Conservation (phyloP, 2,797 vertebrate genomes). For the Mycteria americana region DNA sequence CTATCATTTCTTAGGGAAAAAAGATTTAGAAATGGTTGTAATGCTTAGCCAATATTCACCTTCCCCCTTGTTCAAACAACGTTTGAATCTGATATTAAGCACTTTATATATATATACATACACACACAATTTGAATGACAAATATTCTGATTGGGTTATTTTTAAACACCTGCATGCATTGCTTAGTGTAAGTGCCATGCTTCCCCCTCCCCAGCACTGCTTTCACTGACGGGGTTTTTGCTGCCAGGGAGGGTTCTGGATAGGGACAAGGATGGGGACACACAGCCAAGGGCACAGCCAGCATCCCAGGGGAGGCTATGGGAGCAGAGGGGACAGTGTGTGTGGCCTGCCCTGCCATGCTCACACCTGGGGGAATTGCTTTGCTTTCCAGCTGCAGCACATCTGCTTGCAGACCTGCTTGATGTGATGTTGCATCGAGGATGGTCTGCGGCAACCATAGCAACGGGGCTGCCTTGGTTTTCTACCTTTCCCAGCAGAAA, state of each 20-base stretch:
- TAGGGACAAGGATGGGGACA: not conserved
- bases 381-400: conserved; percentile 18
- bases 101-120: rapidly evolving
- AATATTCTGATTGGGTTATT: not conserved
- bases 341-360: not conserved
- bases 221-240: not conserved
- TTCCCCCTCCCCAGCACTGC: not conserved
- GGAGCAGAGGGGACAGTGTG: not conserved
- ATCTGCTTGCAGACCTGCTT: conserved; percentile 3
- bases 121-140: not conserved
- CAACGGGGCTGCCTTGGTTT: conserved; percentile 9
- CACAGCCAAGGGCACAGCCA: not conserved
- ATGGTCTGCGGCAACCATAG: not conserved
- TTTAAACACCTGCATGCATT: not conserved
- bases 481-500: not conserved
- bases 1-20: not conserved
- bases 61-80: not conserved
- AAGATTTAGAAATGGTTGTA: not conserved
- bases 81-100: not conserved
- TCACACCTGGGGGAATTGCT: not conserved
- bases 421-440: not conserved
- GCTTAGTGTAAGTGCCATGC: not conserved
- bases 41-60: not conserved
- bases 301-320: not conserved
- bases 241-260: not conserved